Evolutionary conservation across 1,140 invertebrate species (phyloP).

Genomic region (Lordiphosa clarofinis): DNA sequence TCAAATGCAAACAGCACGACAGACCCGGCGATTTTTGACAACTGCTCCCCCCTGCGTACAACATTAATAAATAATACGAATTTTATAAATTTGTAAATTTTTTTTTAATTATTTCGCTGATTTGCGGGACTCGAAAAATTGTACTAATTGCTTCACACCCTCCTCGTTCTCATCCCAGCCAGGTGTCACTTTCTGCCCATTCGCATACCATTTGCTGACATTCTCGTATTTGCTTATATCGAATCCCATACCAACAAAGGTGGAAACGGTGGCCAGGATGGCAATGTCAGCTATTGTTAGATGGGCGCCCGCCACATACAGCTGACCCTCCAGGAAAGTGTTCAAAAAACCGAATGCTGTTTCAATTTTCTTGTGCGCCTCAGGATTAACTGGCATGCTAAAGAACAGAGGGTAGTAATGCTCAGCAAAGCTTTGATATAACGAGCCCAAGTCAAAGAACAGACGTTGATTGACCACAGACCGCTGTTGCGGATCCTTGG

Average conservation of each 20-base stretch:
- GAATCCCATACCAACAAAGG: slow-evolving; percentile 83
- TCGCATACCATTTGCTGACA: slow-evolving; percentile 85
- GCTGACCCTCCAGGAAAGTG: slow-evolving; percentile 83
- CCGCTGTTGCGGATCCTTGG: slow-evolving; percentile 81
- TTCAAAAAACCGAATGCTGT: slow-evolving; percentile 28
- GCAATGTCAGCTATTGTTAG: slow-evolving; percentile 88
- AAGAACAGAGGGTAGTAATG: slow-evolving; percentile 43
- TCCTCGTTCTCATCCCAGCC: slow-evolving; percentile 85
- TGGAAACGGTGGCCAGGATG: slow-evolving; percentile 83
- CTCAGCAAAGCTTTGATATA: slow-evolving; percentile 72
- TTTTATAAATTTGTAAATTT: no score
- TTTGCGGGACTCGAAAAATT: slow-evolving; percentile 1
- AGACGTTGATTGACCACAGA: slow-evolving; percentile 82
- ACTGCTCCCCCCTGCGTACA: no score
- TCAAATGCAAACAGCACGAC: no score
- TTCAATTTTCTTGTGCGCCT: slow-evolving; percentile 31
- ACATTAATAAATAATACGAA: no score
- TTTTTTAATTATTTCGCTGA: neutral
- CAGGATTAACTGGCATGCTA: slow-evolving; percentile 6
- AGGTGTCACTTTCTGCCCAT: slow-evolving; percentile 84
- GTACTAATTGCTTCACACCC: slow-evolving; percentile 19
- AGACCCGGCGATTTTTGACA: no score
- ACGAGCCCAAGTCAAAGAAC: slow-evolving; percentile 82
- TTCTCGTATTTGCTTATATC: slow-evolving; percentile 85
- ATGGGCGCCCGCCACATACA: slow-evolving; percentile 84